These are phyloP conservation scores for Paraescarpia echinospica DNA, from an alignment of 1,140 invertebrate species.

Conservation along the genomic window DNA sequence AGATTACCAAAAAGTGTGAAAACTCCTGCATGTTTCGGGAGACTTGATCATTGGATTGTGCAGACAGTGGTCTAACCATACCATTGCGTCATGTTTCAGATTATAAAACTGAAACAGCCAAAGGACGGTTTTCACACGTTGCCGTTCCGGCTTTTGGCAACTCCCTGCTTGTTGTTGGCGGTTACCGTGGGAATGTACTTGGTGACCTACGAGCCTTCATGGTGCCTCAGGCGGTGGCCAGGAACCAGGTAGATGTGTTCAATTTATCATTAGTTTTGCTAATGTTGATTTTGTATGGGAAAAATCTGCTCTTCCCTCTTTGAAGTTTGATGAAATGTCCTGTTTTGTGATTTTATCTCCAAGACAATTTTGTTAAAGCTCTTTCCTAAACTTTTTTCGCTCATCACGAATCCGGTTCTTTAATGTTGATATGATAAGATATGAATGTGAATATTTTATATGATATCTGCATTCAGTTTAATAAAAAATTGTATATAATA, in stretches of 20 bases:
- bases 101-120: constrained; percentile 59
- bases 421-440: too few relatives aligned
- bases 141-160: constrained; percentile 78
- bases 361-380: background rate
- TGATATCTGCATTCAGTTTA: too few relatives aligned
- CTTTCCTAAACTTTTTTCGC: too few relatives aligned
- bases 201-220: constrained; percentile 59
- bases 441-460: too few relatives aligned
- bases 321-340: constrained; percentile 1
- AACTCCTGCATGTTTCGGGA: too few relatives aligned
- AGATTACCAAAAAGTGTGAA: too few relatives aligned
- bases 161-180: constrained; percentile 81
- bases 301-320: too few relatives aligned
- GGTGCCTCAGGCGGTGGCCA: constrained; percentile 61
- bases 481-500: too few relatives aligned
- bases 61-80: background rate
- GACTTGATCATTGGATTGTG: too few relatives aligned
- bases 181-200: constrained; percentile 89
- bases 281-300: constrained; percentile 6
- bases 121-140: constrained; percentile 83
- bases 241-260: constrained; percentile 28
- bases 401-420: too few relatives aligned
- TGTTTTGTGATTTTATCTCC: background rate
- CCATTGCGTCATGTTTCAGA: background rate
- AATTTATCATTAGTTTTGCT: background rate